Evolutionary conservation across 1,140 invertebrate species (phyloP).

Genomic region (Maniola jurtina): DNA sequence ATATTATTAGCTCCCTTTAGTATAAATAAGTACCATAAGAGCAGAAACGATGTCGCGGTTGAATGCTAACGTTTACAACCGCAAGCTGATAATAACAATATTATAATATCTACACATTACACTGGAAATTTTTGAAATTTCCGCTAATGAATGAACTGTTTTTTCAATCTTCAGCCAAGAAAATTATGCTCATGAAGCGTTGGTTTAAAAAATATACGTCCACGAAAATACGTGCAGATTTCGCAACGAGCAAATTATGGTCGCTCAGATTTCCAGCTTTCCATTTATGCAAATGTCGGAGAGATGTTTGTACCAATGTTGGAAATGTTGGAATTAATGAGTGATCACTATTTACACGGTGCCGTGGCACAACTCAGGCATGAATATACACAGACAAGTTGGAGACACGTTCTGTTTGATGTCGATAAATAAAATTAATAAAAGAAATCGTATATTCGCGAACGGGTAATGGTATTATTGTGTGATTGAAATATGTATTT

Average conservation of each 20-base stretch:
- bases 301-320: conserved; percentile 11
- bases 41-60: too few relatives aligned
- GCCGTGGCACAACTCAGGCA: conserved; percentile 15
- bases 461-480: background rate
- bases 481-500: background rate
- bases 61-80: too few relatives aligned
- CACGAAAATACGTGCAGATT: background rate
- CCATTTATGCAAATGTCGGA: conserved; percentile 15
- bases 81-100: background rate
- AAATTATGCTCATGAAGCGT: background rate
- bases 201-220: conserved; percentile 1
- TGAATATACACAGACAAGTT: conserved; percentile 20
- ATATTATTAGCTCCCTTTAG: too few relatives aligned
- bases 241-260: conserved; percentile 6
- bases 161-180: background rate
- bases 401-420: conserved; percentile 17
- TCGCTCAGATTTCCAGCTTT: background rate
- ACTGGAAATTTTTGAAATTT: background rate
- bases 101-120: background rate
- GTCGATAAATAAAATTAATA: conserved; percentile 10
- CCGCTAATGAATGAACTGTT: background rate
- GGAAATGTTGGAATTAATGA: conserved; percentile 22
- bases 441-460: background rate
- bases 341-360: conserved; percentile 27
- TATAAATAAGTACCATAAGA: too few relatives aligned